Conservation (phyloP, 2,888 invertebrate species). For the Polydrusus tereticollis region DNA sequence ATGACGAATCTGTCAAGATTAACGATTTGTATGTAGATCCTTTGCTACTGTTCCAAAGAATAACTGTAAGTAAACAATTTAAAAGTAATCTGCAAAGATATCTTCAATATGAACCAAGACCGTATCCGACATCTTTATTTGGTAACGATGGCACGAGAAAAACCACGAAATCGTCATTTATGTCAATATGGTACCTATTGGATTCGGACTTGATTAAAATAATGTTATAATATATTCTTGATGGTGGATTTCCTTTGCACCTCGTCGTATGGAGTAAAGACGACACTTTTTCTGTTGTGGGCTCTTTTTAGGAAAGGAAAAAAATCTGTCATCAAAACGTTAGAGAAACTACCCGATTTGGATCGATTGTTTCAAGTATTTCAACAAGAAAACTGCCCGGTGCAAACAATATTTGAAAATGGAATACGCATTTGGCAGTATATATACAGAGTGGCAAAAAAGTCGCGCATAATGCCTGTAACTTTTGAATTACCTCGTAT, state of each 20-base stretch:
- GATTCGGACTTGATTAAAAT: slow-evolving; percentile 36
- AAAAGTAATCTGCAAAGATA: slow-evolving; percentile 40
- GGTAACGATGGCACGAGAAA: slow-evolving; percentile 53
- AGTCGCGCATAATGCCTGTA: no score
- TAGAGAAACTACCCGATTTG: slow-evolving; percentile 57
- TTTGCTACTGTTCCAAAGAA: no score
- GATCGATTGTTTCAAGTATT: slow-evolving; percentile 56
- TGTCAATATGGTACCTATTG: slow-evolving; percentile 34
- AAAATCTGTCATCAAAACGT: slow-evolving; percentile 57
- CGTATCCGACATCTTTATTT: slow-evolving; percentile 41
- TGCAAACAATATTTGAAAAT: slow-evolving; percentile 57
- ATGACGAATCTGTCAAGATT: slow-evolving; percentile 55
- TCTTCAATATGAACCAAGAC: slow-evolving; percentile 53
- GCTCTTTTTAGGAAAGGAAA: slow-evolving; percentile 62
- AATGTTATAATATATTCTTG: slow-evolving; percentile 52
- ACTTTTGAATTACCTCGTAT: no score
- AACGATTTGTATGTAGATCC: slow-evolving; percentile 49
- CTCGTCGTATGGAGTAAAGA: slow-evolving; percentile 51
- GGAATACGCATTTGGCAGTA: slow-evolving; percentile 55
- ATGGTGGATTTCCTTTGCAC: slow-evolving; percentile 54
- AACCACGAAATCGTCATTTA: slow-evolving; percentile 10
- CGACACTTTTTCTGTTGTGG: slow-evolving; percentile 49
- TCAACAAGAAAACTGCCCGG: slow-evolving; percentile 61
- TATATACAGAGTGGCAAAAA: no score
- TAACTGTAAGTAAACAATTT: slow-evolving; percentile 52